phyloP scores from a whole-genome alignment of 2,113 vertebrate species.

The Zapornia atra region DNA sequence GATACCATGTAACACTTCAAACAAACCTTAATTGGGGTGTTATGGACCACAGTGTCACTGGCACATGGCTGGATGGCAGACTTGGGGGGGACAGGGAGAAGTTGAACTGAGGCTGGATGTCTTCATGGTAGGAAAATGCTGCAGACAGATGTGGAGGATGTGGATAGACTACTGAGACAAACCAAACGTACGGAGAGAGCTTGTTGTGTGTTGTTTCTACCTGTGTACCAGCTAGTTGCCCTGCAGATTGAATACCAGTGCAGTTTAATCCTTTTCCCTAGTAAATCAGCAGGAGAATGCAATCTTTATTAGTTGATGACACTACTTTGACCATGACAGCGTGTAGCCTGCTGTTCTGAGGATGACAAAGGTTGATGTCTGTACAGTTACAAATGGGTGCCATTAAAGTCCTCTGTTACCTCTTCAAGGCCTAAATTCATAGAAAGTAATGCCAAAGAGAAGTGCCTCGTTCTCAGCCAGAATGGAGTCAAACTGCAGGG shows the following conservation, averaged over 20 bases:
- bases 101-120: neutral
- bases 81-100: accelerated
- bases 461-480: neutral
- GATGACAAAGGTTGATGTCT: neutral
- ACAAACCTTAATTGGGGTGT: neutral
- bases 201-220: neutral
- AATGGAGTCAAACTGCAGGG: neutral
- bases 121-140: neutral
- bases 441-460: neutral
- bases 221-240: neutral
- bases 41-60: neutral
- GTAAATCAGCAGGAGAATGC: neutral
- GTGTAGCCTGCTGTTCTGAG: neutral
- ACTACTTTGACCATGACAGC: neutral
- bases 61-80: neutral
- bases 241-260: neutral
- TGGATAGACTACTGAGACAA: neutral
- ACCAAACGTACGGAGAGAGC: neutral
- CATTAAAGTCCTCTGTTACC: neutral
- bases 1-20: neutral
- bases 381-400: neutral
- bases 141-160: neutral
- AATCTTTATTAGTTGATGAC: neutral
- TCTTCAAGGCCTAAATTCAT: neutral
- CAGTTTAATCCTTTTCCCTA: neutral